A percentile compares a stretch with the other conserved stretches of the same genome.
phyloP scores from a whole-genome alignment of 2,888 invertebrate genomes.

The Epinotia nisella region DNA sequence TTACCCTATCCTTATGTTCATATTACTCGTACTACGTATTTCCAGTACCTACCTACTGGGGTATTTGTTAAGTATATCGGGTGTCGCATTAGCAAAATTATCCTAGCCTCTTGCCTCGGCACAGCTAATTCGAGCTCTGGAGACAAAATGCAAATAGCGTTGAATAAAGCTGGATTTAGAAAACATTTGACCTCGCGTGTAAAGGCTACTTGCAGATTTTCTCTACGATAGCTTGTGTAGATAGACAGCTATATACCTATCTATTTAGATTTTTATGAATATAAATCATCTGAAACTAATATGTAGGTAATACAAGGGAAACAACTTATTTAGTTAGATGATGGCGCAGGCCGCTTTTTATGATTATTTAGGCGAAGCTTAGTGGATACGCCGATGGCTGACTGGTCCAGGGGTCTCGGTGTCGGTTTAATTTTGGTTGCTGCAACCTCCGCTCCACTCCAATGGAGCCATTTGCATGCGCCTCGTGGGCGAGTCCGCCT shows the following conservation, averaged over 20 bases:
- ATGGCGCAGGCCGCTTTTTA: neutral
- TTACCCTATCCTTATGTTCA: neutral
- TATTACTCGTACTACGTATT: neutral
- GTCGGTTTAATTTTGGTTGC: constrained; percentile 50
- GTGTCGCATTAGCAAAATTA: constrained; percentile 51
- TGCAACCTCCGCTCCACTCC: constrained; percentile 66
- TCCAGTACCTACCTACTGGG: neutral
- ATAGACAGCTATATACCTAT: neutral
- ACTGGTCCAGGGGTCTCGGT: constrained; percentile 20
- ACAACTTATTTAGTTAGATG: neutral
- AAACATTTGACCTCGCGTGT: constrained; percentile 59
- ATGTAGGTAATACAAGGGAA: neutral
- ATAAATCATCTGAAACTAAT: neutral
- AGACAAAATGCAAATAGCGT: constrained; percentile 54
- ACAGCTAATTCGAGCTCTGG: constrained; percentile 46
- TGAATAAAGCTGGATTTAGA: constrained; percentile 65
- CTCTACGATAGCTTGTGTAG: neutral
- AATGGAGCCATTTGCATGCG: constrained; percentile 82
- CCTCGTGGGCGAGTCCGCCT: constrained; percentile 77
- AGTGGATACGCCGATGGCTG: neutral
- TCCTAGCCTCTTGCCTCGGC: constrained; percentile 46
- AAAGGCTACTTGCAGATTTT: constrained; percentile 18
- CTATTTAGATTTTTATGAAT: neutral
- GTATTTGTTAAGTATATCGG: constrained; percentile 46
- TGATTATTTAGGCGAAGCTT: neutral